Evolutionary conservation across 2,113 vertebrate genomes (phyloP).

Genomic region (Limanda limanda): DNA sequence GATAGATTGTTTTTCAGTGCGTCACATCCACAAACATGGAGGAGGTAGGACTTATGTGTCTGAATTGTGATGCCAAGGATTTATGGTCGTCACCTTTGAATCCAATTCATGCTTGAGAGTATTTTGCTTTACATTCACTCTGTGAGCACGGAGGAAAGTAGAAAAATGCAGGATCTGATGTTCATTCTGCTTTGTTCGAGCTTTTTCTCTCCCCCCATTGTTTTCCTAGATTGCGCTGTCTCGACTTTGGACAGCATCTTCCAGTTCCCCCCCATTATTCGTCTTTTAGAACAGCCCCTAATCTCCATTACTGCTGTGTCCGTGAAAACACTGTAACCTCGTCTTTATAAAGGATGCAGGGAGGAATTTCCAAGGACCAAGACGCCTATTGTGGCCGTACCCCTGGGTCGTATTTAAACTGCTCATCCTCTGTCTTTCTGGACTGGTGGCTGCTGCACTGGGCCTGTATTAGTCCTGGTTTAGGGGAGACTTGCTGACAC

Average conservation of each 20-base stretch:
- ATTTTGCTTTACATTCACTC: background rate
- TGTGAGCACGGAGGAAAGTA: background rate
- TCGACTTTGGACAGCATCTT: background rate
- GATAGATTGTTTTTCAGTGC: too few species aligned
- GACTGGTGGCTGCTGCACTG: background rate
- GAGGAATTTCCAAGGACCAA: background rate
- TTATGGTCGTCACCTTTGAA: too few species aligned
- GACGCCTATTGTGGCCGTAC: background rate
- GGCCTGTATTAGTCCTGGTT: conserved; percentile 3
- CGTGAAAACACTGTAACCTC: background rate
- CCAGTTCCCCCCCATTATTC: background rate
- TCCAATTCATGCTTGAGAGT: too few species aligned
- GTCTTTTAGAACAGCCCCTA: background rate
- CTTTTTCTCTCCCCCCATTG: too few species aligned
- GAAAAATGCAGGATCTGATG: too few species aligned
- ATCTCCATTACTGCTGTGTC: background rate
- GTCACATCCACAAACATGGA: too few species aligned
- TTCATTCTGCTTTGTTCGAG: background rate
- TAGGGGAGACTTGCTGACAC: conserved; percentile 40
- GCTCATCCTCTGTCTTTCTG: background rate
- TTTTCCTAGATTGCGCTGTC: background rate
- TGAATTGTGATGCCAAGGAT: too few species aligned
- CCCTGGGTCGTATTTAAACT: conserved; percentile 3
- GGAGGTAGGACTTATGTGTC: too few species aligned
- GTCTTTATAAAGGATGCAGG: background rate